Percentiles rank a stretch among this genome's conserved stretches.
phyloP scores from a whole-genome alignment of 2,888 invertebrate species.

The Torymus auratus region DNA sequence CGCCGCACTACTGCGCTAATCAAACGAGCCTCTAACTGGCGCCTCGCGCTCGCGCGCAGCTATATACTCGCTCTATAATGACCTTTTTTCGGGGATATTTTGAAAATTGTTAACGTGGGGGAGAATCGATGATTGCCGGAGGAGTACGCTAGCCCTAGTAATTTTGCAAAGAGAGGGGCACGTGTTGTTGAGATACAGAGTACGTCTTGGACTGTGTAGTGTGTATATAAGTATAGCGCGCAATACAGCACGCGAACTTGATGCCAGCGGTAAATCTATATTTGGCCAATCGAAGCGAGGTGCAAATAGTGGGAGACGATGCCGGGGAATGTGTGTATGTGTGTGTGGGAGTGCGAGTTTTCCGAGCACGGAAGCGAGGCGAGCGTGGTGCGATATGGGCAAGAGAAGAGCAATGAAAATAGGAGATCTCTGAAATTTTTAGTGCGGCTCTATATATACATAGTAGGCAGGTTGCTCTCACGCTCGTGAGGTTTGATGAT shows the following conservation, averaged over 20 bases:
- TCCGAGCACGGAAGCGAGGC: not conserved
- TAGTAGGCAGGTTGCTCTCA: no score
- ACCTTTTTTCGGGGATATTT: constrained; percentile 1
- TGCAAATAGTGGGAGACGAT: constrained; percentile 56
- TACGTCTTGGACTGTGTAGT: no score
- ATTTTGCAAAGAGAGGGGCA: no score
- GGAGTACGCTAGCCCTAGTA: no score
- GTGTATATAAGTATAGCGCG: not conserved
- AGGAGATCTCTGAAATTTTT: constrained; percentile 18
- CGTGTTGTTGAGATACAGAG: no score
- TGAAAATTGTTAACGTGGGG: not conserved
- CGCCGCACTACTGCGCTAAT: constrained; percentile 70
- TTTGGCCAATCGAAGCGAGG: constrained; percentile 70
- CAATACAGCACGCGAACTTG: constrained; percentile 32
- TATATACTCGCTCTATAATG: not conserved
- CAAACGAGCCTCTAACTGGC: constrained; percentile 69
- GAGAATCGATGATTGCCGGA: constrained; percentile 10
- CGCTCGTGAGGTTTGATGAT: no score
- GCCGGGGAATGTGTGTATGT: not conserved
- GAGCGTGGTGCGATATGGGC: not conserved
- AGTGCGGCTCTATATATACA: not conserved
- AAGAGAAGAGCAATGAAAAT: constrained; percentile 4
- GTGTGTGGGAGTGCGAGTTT: not conserved
- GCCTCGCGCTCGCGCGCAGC: constrained; percentile 29
- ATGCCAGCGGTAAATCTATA: constrained; percentile 72